Evolutionary conservation across 2,113 vertebrate genomes (phyloP).

Genomic region (Callopanchax toddi): DNA sequence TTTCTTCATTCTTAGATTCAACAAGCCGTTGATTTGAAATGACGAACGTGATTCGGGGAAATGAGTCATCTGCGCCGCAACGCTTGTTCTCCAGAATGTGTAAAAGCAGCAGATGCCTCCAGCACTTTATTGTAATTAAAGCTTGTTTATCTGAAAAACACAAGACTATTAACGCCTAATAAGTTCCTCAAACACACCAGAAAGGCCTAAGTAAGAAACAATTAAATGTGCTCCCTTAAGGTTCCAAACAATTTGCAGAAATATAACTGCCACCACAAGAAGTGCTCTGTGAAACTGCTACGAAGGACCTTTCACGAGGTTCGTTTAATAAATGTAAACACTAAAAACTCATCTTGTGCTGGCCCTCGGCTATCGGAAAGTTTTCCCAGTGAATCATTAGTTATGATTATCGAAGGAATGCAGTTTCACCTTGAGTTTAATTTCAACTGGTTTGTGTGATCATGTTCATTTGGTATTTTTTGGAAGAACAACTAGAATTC

Average conservation of each 20-base stretch:
- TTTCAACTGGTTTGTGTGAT: neutral
- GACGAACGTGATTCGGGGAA: constrained; percentile 4
- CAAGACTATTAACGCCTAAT: constrained; percentile 39
- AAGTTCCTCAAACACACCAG: constrained; percentile 23
- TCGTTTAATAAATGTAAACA: constrained; percentile 15
- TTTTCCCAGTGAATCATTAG: constrained; percentile 11
- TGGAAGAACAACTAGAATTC: too few species aligned
- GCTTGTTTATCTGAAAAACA: constrained; percentile 37
- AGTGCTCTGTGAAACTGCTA: constrained; percentile 21
- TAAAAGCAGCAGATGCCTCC: constrained; percentile 21
- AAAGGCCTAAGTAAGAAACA: constrained; percentile 31
- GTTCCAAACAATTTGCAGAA: constrained; percentile 32
- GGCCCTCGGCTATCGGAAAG: neutral
- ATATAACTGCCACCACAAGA: constrained; percentile 23
- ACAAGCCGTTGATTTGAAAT: constrained; percentile 18
- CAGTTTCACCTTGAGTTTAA: constrained; percentile 9
- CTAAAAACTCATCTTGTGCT: constrained; percentile 6
- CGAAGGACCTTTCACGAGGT: neutral
- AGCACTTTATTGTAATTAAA: constrained; percentile 44
- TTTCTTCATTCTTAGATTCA: constrained; percentile 13
- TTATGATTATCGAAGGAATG: neutral
- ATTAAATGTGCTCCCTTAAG: constrained; percentile 41
- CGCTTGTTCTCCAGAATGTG: neutral
- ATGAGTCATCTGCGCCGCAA: neutral
- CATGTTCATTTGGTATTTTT: too few species aligned